A percentile compares a stretch with the other conserved stretches of the same genome.
These are phyloP conservation scores for Podilymbus podiceps DNA, from an alignment of 2,113 vertebrate species.

Conservation along the genomic window DNA sequence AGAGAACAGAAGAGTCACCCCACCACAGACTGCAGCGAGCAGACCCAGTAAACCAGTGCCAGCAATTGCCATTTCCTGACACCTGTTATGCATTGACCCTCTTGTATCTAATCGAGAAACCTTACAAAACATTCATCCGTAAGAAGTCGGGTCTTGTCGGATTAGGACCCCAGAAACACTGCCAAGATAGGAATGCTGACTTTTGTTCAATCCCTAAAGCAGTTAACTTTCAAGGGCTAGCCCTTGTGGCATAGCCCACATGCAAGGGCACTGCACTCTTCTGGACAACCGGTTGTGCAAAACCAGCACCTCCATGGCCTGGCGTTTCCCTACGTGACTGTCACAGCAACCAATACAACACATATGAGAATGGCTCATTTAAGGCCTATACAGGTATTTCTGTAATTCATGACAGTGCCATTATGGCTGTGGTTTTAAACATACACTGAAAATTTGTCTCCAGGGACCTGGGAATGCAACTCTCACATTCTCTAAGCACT, in stretches of 20 bases:
- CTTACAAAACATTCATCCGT: neutral
- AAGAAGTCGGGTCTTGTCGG: neutral
- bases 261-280: neutral
- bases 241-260: rapidly evolving
- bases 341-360: neutral
- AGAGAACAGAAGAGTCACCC: neutral
- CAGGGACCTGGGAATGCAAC: neutral
- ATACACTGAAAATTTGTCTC: neutral
- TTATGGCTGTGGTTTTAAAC: neutral
- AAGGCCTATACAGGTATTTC: neutral
- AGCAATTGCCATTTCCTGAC: neutral
- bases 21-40: neutral
- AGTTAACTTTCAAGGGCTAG: neutral
- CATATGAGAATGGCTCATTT: neutral
- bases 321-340: rapidly evolving
- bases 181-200: neutral
- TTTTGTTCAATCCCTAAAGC: neutral
- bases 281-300: neutral
- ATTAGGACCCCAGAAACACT: neutral
- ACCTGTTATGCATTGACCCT: neutral
- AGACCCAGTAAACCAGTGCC: neutral
- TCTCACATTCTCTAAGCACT: neutral
- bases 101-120: neutral
- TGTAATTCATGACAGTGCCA: neutral
- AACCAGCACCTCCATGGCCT: neutral